Base-by-base conservation (phyloP, 2,113 vertebrate genomes). In the Platysteira castanea region DNA sequence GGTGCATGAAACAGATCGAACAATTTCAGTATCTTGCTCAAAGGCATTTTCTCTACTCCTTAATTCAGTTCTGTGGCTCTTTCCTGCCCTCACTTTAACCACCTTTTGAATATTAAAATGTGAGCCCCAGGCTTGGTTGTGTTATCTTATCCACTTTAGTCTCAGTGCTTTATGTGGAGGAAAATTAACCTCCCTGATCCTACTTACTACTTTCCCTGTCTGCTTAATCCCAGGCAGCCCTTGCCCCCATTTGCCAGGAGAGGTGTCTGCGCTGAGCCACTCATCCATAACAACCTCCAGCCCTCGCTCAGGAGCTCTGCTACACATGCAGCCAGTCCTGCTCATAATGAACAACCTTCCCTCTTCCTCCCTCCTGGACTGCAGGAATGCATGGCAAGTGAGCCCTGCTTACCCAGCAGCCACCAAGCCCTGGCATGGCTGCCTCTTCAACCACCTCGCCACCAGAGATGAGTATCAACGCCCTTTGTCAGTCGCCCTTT, bases 81-180 rank as follows among this genome's bases (percentile, higher is more conserved):
- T 94, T 83, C 75, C 63, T 95, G 82, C 87, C 85, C 90, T 94
- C 82, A 56, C 42, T 90, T 95, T 91, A 96, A 94, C 96, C 87
- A 93, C 90, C 95, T 97, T 93, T 90, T 97, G 93, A 96, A 96
- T 96, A 97, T 95, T 96, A 95, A 96, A 97, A 93, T 90, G 41
- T 89, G 31, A 95, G 85, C 96, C 83, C 60, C 82, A 64, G 95
- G 95, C 79, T 86, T 95, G 90, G 64, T 86, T 90, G 54, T 80
- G 79, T 95, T 96, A 94, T 95, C 95, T 92, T 92, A 95, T 88
- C 95, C 95, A 81, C 87, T 95, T 93, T 37, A 84, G 83, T 92
- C 79, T 94, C 88, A 46, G 44, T 74, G 64, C 64, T 92, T 90
- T 90, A 83, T 93, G 61, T 21, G 50, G 50, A 96, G 47, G 82